Evolutionary conservation across 2,888 invertebrate genomes (phyloP).

Genomic region (Hartigia nigra): DNA sequence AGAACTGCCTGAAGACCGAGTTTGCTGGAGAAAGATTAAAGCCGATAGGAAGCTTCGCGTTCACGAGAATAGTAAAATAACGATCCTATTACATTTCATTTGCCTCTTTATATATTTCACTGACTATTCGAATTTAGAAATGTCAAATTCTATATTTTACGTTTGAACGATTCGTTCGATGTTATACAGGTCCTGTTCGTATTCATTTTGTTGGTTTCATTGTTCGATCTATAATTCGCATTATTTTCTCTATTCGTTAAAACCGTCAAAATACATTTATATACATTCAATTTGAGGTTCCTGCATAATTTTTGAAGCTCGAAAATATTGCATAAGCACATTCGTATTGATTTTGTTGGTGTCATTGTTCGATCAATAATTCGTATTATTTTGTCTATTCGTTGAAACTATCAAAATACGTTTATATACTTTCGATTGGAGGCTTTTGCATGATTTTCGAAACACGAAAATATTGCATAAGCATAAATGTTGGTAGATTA

Average conservation of each 20-base stretch:
- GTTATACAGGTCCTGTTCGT: neutral
- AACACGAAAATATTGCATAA: too few relatives aligned
- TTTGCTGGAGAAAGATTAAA: neutral
- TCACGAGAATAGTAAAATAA: neutral
- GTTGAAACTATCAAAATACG: neutral
- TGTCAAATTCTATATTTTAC: neutral
- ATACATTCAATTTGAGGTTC: too few relatives aligned
- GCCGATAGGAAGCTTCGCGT: neutral
- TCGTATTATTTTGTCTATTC: neutral
- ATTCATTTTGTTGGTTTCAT: neutral
- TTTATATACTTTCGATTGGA: neutral
- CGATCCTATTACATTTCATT: neutral
- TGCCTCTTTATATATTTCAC: neutral
- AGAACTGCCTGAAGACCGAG: neutral
- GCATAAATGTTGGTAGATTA: too few relatives aligned
- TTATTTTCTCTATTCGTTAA: neutral
- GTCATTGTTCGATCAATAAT: neutral
- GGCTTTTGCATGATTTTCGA: too few relatives aligned
- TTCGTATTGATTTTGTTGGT: neutral
- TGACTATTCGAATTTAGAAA: neutral
- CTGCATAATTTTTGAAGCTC: too few relatives aligned
- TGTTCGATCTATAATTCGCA: neutral
- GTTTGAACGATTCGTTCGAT: neutral
- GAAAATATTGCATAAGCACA: too few relatives aligned
- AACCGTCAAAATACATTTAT: neutral